These are phyloP conservation scores for Diuraphis noxia DNA, from an alignment of 1,140 invertebrate genomes.

Conservation along the genomic window DNA sequence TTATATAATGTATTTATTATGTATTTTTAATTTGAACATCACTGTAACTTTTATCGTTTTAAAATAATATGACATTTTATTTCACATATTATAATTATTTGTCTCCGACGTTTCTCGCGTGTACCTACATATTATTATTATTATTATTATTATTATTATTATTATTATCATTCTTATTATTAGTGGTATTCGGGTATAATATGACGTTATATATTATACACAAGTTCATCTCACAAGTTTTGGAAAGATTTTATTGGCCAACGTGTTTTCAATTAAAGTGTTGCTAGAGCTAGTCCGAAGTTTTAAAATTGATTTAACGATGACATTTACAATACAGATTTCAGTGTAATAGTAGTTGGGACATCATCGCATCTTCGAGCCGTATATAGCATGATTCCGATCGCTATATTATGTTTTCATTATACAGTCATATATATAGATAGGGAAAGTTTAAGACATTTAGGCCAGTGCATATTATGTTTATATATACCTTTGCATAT, in stretches of 20 bases:
- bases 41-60: neutral
- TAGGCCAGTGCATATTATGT: too few relatives aligned
- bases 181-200: neutral
- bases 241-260: neutral
- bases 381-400: too few relatives aligned
- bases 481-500: too few relatives aligned
- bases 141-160: neutral
- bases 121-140: neutral
- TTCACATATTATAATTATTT: neutral
- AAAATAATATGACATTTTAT: neutral
- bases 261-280: neutral
- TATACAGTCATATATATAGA: too few relatives aligned
- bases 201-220: neutral
- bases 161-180: neutral
- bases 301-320: too few relatives aligned
- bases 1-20: neutral
- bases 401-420: too few relatives aligned
- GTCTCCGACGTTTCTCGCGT: neutral
- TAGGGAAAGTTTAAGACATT: too few relatives aligned
- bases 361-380: too few relatives aligned
- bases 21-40: neutral
- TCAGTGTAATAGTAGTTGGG: too few relatives aligned
- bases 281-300: neutral
- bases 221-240: neutral
- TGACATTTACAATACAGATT: too few relatives aligned